A percentile compares a stretch with the other conserved stretches of the same genome.
Evolutionary conservation across 2,888 invertebrate species (phyloP).

Genomic region (Harpagoxenus sublaevis): DNA sequence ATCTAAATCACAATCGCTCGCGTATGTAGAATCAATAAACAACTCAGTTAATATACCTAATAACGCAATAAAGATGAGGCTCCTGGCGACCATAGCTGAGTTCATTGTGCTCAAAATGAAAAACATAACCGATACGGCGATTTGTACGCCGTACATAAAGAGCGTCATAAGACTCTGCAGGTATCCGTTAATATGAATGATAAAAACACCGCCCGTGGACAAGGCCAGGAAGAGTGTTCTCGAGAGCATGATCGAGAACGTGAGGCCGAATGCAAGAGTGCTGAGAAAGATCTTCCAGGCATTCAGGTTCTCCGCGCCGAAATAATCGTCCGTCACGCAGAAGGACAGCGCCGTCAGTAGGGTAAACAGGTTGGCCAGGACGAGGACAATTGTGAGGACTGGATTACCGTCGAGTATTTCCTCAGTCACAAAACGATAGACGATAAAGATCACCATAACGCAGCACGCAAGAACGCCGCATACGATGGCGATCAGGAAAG

Average conservation of each 20-base stretch:
- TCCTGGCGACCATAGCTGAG: slow-evolving; percentile 82
- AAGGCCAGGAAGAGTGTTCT: slow-evolving; percentile 90
- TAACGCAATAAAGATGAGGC: slow-evolving; percentile 85
- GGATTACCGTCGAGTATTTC: slow-evolving; percentile 91
- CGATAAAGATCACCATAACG: slow-evolving; percentile 89
- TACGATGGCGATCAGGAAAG: slow-evolving; percentile 89
- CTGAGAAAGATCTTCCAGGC: slow-evolving; percentile 88
- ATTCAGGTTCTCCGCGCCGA: slow-evolving; percentile 86
- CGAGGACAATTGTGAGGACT: slow-evolving; percentile 85
- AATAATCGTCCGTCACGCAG: slow-evolving; percentile 82
- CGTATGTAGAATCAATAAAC: not conserved
- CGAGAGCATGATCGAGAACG: slow-evolving; percentile 90
- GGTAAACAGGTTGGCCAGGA: slow-evolving; percentile 85
- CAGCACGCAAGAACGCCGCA: slow-evolving; percentile 90
- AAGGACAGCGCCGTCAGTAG: slow-evolving; percentile 86
- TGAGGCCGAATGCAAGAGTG: slow-evolving; percentile 88
- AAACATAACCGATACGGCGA: slow-evolving; percentile 83
- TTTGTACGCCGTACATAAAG: slow-evolving; percentile 89
- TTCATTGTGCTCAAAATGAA: slow-evolving; percentile 77
- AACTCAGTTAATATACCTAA: slow-evolving; percentile 83
- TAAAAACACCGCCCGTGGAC: slow-evolving; percentile 90
- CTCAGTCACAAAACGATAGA: slow-evolving; percentile 89
- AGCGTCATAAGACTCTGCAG: slow-evolving; percentile 89
- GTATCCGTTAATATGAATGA: slow-evolving; percentile 91
- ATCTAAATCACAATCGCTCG: not conserved